Percentiles rank a stretch among this genome's conserved stretches.
Conservation (phyloP, 2,797 vertebrate species). For the Limnodromus scolopaceus region DNA sequence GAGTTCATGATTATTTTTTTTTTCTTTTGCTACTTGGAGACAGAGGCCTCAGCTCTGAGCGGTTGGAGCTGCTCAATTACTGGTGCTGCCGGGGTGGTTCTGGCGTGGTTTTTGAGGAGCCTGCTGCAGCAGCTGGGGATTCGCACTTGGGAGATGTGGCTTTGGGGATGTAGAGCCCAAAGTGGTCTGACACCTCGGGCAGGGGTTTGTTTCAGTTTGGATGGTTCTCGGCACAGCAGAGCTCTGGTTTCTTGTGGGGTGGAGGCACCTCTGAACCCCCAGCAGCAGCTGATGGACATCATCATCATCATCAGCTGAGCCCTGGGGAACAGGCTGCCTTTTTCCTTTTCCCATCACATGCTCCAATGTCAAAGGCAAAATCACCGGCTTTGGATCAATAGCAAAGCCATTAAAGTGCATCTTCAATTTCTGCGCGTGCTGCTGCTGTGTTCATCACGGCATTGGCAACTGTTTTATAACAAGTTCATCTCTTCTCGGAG, state of each 20-base stretch:
- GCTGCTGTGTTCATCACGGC: background rate
- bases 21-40: background rate
- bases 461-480: background rate
- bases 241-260: fast-evolving
- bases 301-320: background rate
- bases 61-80: background rate
- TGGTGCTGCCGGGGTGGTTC: fast-evolving
- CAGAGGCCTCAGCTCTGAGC: fast-evolving
- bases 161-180: fast-evolving
- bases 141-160: fast-evolving
- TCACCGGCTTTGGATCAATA: constrained; percentile 43
- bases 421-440: background rate
- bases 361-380: constrained; percentile 33
- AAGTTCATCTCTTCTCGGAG: background rate
- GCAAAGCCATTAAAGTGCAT: constrained; percentile 11
- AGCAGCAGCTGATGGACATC: fast-evolving
- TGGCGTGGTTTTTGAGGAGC: fast-evolving
- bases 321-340: background rate
- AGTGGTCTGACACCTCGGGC: fast-evolving
- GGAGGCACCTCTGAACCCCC: fast-evolving
- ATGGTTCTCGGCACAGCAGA: fast-evolving
- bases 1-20: background rate
- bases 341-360: background rate
- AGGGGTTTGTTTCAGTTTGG: fast-evolving
- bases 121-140: fast-evolving